Conservation (phyloP, 2,888 invertebrate species). For the Caenorhabditis imperialis region DNA sequence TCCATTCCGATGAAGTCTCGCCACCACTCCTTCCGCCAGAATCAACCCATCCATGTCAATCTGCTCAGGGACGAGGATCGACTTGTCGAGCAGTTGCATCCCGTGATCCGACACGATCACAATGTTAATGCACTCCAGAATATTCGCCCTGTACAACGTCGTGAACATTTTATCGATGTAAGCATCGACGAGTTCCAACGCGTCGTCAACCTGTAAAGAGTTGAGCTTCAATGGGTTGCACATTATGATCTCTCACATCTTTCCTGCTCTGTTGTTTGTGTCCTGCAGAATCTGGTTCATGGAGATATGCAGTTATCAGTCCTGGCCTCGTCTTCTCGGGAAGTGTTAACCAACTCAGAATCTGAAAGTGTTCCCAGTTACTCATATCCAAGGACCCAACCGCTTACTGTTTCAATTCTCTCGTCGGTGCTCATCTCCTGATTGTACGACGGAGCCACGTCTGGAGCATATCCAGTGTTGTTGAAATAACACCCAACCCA, state of each 20-base stretch:
- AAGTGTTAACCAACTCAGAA: constrained; percentile 60
- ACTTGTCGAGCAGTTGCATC: constrained; percentile 66
- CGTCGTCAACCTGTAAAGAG: constrained; percentile 54
- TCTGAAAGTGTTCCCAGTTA: too few relatives aligned
- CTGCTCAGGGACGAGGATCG: constrained; percentile 56
- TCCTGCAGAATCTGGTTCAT: constrained; percentile 72
- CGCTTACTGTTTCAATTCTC: constrained; percentile 63
- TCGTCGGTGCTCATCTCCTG: constrained; percentile 60
- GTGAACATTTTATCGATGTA: constrained; percentile 61
- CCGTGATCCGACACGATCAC: constrained; percentile 74
- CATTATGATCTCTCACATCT: constrained; percentile 36
- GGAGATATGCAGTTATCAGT: constrained; percentile 73
- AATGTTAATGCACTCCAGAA: constrained; percentile 74
- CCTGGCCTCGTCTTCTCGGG: constrained; percentile 61
- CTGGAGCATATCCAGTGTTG: constrained; percentile 63
- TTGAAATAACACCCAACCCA: constrained; percentile 72
- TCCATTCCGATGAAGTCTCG: constrained; percentile 66
- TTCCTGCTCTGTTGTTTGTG: constrained; percentile 56
- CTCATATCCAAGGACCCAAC: too few relatives aligned
- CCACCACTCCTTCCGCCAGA: constrained; percentile 67
- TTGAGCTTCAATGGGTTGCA: too few relatives aligned
- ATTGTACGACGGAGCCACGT: constrained; percentile 67
- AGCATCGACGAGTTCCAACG: constrained; percentile 36
- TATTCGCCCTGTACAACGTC: constrained; percentile 54
- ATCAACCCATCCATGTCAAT: constrained; percentile 60